Percentiles rank a stretch among this genome's conserved stretches.
phyloP scores from a whole-genome alignment of 1,140 invertebrate species.

The Sycophila sp. region DNA sequence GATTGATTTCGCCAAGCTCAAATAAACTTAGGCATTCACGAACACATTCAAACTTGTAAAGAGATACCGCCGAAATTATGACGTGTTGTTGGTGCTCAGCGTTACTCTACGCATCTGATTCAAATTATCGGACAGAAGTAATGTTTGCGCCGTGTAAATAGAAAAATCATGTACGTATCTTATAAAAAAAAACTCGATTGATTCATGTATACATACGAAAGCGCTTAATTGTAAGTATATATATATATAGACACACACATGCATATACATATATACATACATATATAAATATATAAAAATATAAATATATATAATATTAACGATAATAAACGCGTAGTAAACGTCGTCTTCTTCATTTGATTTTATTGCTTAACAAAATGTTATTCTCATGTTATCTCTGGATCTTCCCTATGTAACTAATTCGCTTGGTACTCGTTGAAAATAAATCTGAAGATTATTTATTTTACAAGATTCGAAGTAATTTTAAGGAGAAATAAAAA shows the following conservation, averaged over 20 bases:
- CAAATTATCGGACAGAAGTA: background rate
- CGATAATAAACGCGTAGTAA: constrained; percentile 55
- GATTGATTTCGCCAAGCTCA: constrained; percentile 76
- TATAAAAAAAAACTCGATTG: constrained; percentile 32
- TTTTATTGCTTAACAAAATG: constrained; percentile 28
- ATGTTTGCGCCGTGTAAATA: constrained; percentile 38
- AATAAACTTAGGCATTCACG: constrained; percentile 55
- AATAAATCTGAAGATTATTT: constrained; percentile 33
- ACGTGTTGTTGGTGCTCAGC: constrained; percentile 34
- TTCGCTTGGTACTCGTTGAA: constrained; percentile 11
- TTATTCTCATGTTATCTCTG: too few species aligned
- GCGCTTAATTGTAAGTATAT: constrained; percentile 52
- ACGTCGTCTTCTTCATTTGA: constrained; percentile 24
- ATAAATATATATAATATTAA: constrained; percentile 57
- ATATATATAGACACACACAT: constrained; percentile 47
- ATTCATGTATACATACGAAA: constrained; percentile 50
- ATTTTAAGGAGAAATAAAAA: constrained; percentile 30
- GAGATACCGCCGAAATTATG: constrained; percentile 39
- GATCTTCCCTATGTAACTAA: constrained; percentile 17
- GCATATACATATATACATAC: constrained; percentile 43
- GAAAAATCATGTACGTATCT: constrained; percentile 37
- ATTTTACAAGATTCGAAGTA: constrained; percentile 33
- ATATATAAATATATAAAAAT: constrained; percentile 44
- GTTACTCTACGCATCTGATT: background rate
- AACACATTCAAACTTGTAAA: constrained; percentile 27